phyloP scores from a whole-genome alignment of 2,888 invertebrate genomes.

The Lamproptera curius region DNA sequence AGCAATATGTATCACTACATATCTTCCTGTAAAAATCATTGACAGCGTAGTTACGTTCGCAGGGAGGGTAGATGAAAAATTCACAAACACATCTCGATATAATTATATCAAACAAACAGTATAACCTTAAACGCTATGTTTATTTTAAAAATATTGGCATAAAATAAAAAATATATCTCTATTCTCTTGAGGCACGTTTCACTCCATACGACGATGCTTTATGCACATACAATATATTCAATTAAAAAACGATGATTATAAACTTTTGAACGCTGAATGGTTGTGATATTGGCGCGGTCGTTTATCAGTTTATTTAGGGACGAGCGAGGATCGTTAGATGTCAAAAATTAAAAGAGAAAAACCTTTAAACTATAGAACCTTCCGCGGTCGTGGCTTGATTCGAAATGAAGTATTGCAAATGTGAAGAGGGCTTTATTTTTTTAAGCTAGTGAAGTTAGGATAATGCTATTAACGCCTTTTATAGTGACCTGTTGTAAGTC shows the following conservation, averaged over 20 bases:
- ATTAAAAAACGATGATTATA: neutral
- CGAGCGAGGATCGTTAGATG: conserved; percentile 43
- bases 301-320: conserved; percentile 26
- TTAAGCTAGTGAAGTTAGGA: too few species aligned
- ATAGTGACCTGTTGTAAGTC: too few species aligned
- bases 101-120: conserved; percentile 12
- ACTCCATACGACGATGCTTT: conserved; percentile 19
- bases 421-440: conserved; percentile 1
- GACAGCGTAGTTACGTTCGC: conserved; percentile 6
- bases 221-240: neutral
- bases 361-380: too few species aligned
- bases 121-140: conserved; percentile 28
- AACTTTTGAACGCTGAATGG: neutral
- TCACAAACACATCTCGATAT: conserved; percentile 3
- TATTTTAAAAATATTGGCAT: conserved; percentile 33
- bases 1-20: conserved; percentile 1
- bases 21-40: conserved; percentile 1
- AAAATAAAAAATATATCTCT: conserved; percentile 37
- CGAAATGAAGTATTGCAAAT: neutral
- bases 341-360: too few species aligned
- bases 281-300: conserved; percentile 15
- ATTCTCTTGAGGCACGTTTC: conserved; percentile 36
- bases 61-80: conserved; percentile 1
- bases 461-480: too few species aligned
- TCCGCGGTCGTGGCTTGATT: neutral